Evolutionary conservation across 1,140 invertebrate species (phyloP), one percentile per base, ranked within the genome.

Genomic region (Drosophila parabipectinata): DNA sequence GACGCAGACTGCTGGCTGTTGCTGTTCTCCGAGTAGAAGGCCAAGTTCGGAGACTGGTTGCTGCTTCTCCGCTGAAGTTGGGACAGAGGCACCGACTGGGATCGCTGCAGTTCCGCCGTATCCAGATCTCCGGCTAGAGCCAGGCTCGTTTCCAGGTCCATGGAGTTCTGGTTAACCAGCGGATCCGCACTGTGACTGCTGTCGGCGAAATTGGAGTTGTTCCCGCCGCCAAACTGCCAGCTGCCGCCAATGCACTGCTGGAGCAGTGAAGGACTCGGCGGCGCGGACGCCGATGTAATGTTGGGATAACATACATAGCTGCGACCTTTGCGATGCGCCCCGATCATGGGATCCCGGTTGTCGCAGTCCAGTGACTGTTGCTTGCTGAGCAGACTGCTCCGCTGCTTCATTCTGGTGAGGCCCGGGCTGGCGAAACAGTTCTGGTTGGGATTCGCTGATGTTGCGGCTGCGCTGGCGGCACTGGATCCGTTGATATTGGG

Each of bases 361-460:
- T 87, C 90, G 44, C 77, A 84, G 45, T 91, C 90, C 15, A 92
- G 41, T 0, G 90, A 90, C 58, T 90, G 80, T 32, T 91, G 90
- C 15, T 91, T 91, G 50, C 73, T 89, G 1, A 91, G 51, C 34
- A 88, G 15, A 44, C 45, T 79, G 4, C 62, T 59, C 12, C 79
- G 76, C 4, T 95, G 93, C 1, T 81, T 79, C 76, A 81, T 85
- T 12, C 96, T 95, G 1, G 96, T 97, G 66, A 95, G 95, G 21
- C 96, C 93, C 0, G 96, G 97, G 77, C 96, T 97, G 1, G 97
- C 96, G 90, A 97, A 97, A 2, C 96, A 96, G 90, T 95, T 96
- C 12, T 60, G 72, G 34, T 39, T 74, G 28, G 77, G 4, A 56
- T 32, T 48, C 15, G 51, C n/a, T 10, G 10, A 88, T 92, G 15